Conservation (phyloP, 1,140 invertebrate species). For the Euschistus heros region DNA sequence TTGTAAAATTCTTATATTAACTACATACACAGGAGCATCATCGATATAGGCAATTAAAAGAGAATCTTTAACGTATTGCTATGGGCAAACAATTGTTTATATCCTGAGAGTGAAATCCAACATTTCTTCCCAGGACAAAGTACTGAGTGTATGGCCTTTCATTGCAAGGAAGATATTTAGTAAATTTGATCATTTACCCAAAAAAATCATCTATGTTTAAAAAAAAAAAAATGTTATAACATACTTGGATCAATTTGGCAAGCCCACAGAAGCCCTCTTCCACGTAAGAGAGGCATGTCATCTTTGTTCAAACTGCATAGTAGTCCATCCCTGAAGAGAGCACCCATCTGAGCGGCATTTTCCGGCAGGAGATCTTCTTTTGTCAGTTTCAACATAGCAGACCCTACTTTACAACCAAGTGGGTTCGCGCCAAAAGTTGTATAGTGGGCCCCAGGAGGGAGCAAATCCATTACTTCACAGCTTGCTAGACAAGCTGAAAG, state of each 20-base stretch:
- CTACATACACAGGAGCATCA: no score
- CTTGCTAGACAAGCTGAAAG: conserved; percentile 78
- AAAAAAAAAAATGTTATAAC: no score
- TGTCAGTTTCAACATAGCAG: conserved; percentile 63
- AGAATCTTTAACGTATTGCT: no score
- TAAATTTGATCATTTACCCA: no score
- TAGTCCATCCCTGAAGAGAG: conserved; percentile 66
- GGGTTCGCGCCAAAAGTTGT: conserved; percentile 99
- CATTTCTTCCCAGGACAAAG: no score
- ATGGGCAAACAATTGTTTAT: no score
- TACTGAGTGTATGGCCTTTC: no score
- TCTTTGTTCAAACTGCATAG: conserved; percentile 54
- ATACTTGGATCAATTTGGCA: conserved; percentile 24
- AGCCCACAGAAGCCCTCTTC: conserved; percentile 89
- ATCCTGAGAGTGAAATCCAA: no score
- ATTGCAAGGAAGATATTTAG: no score
- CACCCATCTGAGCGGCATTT: conserved; percentile 72
- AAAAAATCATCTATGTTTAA: no score
- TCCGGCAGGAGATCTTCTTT: conserved; percentile 83
- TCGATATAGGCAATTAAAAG: no score
- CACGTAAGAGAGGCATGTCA: conserved; percentile 67
- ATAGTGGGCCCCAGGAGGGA: conserved; percentile 90
- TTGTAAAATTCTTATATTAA: no score
- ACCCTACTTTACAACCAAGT: conserved; percentile 74
- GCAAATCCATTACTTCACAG: conserved; percentile 77